Base-by-base conservation (phyloP, 2,797 vertebrate genomes). In the Salmo trutta region DNA sequence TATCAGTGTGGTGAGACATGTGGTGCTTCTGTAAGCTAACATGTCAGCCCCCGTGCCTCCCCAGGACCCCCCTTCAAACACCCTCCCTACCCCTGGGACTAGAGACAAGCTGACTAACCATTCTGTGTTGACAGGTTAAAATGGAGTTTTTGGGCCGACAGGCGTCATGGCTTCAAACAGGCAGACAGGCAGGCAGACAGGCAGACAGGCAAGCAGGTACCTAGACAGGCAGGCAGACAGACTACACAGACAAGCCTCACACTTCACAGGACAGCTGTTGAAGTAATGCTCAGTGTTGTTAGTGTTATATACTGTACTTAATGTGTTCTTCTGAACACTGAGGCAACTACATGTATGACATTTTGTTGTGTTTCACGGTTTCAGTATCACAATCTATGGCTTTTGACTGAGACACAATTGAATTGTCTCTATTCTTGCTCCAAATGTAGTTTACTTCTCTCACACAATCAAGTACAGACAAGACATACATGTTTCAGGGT, bases 11-110 rank as follows among this genome's bases (percentile, higher is more conserved):
- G 76, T 83, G 56, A 59, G 56, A 19, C 82, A 86, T 88, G 86
- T 89, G 77, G 83, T 84, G 88, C 83, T 76, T 84, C 86, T 85
- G 88, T 86, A 84, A 90, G 88, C 88, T 83, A 83, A 86, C 80
- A 82, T 90, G 89, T 91, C 89, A 90, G 81, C 74, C 82, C 86
- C 29, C 65, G 76, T 74, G 33, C 47, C 73, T 62, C 65, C 72
- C 82, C 67, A 52, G 64, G 33, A 68, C 56, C 79, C 41, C 67
- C 62, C 41, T 10, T n/a, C 54, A 6, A 59, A 59, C 14, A 47
- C 41, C 41, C 41, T 47, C 41, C 8, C 41, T 47, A 47, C 19
- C 54, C 54, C 19, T 4, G 19, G 54, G 19, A n/a, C n/a, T 19
- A 59, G 54, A 59, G 54, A 71, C n/a, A 24, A 90, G 78, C 83